Base-by-base conservation (phyloP, 2,888 invertebrate genomes). In the Lasioglossum figueresi region DNA sequence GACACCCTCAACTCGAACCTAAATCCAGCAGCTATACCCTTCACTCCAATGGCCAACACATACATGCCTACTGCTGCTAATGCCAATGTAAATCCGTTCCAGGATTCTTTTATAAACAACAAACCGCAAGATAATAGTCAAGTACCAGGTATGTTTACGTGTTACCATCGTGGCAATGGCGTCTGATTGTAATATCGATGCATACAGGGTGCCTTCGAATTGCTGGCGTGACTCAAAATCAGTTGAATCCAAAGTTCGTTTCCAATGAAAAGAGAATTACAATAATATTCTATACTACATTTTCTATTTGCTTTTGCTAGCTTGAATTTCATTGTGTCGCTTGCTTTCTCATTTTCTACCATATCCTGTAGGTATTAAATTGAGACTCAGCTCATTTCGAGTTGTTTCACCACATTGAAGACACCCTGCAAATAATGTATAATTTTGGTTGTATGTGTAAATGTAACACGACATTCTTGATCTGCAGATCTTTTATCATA, bases 1-100 rank as follows among this genome's bases (percentile, higher is more conserved):
- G 95, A 95, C 92, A 93, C 93, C 85, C 92, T 95, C 91, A 95
- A 95, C 92, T 95, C 95, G 68, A 95, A 95, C 87, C 89, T 95
- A 87, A 95, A 95, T 88, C 94, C 94, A 88, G 87, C 94, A 88
- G 94, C 94, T 84, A 92, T 93, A 90, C 94, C 94, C 52, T 95
- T 95, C 90, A 94, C 92, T 88, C 94, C 94, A 74, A 92, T 94
- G 93, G 86, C 85, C 63, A 94, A 92, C 89, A 91, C 94, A 74
- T 94, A 92, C 87, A 91, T 93, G 90, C 90, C 94, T 82, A 88
- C 93, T 71, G 84, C 93, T 71, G 87, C 93, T 89, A 94, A 94
- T 87, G 93, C 91, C 91, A 95, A 95, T 91, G 91, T 93, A 85
- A 94, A 94, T 92, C 93, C 94, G 88, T 95, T 95, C 91, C 94